Conservation (phyloP, 2,888 invertebrate genomes). For the Pasiphila rectangulata region DNA sequence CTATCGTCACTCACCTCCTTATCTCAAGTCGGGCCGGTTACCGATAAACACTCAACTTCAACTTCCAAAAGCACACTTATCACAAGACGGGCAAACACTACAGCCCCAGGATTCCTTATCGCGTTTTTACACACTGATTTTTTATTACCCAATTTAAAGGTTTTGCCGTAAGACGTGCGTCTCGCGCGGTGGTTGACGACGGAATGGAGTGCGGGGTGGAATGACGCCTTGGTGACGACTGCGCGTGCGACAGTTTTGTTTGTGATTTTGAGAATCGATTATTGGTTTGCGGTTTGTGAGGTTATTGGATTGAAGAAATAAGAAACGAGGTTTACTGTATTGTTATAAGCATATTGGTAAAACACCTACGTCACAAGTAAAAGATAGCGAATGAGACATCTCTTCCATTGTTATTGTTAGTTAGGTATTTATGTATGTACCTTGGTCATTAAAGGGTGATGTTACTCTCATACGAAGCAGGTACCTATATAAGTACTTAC, state of each 20-base stretch:
- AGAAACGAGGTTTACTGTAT: too few relatives aligned
- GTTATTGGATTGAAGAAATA: conserved; percentile 11
- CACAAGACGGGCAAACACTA: conserved; percentile 63
- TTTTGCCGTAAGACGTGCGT: conserved; percentile 44
- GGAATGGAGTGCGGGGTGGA: conserved; percentile 52
- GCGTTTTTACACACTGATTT: conserved; percentile 53
- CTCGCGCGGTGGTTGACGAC: conserved; percentile 44
- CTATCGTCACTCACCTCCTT: conserved; percentile 76
- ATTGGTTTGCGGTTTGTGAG: conserved; percentile 21
- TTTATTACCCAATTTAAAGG: conserved; percentile 26
- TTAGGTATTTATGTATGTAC: too few relatives aligned
- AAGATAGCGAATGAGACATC: too few relatives aligned
- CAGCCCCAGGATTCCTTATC: conserved; percentile 43
- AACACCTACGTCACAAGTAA: too few relatives aligned
- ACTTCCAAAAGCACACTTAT: conserved; percentile 58
- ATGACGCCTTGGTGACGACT: conserved; percentile 46
- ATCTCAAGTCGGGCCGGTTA: conserved; percentile 64
- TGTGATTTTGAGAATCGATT: conserved; percentile 6
- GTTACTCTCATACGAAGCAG: too few relatives aligned
- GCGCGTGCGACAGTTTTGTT: conserved; percentile 49
- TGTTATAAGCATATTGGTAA: neutral
- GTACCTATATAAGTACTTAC: too few relatives aligned
- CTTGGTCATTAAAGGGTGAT: too few relatives aligned
- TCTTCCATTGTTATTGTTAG: too few relatives aligned
- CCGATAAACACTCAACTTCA: conserved; percentile 56